Evolutionary conservation across 2,113 vertebrate species (phyloP).

Genomic region (Rafetus swinhoei): DNA sequence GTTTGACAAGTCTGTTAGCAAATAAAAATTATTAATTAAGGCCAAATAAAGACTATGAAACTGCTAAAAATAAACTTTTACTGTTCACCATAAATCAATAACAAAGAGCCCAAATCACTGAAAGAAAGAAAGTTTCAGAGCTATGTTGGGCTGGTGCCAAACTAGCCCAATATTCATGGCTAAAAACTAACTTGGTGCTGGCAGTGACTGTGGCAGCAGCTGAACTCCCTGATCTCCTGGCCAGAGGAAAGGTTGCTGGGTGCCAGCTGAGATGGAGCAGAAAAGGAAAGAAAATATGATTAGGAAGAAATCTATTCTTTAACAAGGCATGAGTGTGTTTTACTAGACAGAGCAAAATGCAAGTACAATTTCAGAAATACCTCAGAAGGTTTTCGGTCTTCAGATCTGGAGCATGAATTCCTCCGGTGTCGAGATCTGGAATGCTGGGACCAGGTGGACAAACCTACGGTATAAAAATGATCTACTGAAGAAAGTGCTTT

Average conservation of each 20-base stretch:
- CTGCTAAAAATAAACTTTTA: slow-evolving; percentile 28
- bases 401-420: slow-evolving; percentile 80
- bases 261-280: slow-evolving; percentile 58
- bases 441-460: slow-evolving; percentile 94
- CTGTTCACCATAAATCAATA: slow-evolving; percentile 40
- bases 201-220: slow-evolving; percentile 66
- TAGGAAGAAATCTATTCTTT: slow-evolving; percentile 3
- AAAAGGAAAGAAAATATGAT: slow-evolving; percentile 41
- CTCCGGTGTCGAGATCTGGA: slow-evolving; percentile 86
- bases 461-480: slow-evolving; percentile 82
- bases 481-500: neutral
- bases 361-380: slow-evolving; percentile 76
- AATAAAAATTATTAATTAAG: slow-evolving; percentile 27
- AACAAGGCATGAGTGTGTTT: neutral
- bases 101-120: slow-evolving; percentile 31
- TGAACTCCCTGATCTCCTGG: slow-evolving; percentile 59
- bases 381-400: slow-evolving; percentile 94
- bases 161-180: slow-evolving; percentile 63
- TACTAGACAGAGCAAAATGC: neutral
- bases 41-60: neutral
- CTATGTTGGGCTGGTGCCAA: slow-evolving; percentile 60
- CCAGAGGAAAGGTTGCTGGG: slow-evolving; percentile 27
- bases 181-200: slow-evolving; percentile 62
- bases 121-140: slow-evolving; percentile 11
- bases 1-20: slow-evolving; percentile 12